A percentile compares a stretch with the other conserved stretches of the same genome.
These are phyloP conservation scores for Enteromius thamalakanensis DNA, from an alignment of 2,797 vertebrate species.

Conservation along the genomic window DNA sequence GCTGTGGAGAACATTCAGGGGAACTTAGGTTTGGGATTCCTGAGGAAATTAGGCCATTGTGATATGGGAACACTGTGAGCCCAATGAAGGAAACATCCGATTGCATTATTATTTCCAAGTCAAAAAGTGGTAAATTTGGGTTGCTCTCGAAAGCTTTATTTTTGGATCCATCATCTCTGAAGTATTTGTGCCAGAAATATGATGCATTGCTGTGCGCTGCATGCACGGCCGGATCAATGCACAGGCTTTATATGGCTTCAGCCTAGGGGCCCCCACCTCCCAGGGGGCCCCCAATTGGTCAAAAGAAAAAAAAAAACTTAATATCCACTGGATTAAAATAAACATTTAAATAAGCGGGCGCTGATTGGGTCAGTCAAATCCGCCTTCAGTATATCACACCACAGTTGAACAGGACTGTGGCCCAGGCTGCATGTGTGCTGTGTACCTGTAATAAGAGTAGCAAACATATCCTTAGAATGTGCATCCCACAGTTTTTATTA, in stretches of 20 bases:
- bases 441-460: background rate
- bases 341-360: too few species aligned
- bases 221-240: too few species aligned
- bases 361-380: too few species aligned
- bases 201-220: background rate
- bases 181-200: background rate
- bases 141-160: slow-evolving; percentile 22
- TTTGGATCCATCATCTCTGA: slow-evolving; percentile 11
- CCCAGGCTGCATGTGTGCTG: background rate
- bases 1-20: slow-evolving; percentile 20
- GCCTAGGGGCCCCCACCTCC: too few species aligned
- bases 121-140: background rate
- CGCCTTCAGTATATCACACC: too few species aligned
- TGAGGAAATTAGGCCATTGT: slow-evolving; percentile 32
- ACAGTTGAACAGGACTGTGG: too few species aligned
- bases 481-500: slow-evolving; percentile 14
- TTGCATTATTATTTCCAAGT: slow-evolving; percentile 10
- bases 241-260: too few species aligned
- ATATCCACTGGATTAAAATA: too few species aligned
- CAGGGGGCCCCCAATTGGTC: too few species aligned
- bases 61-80: slow-evolving; percentile 5
- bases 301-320: too few species aligned
- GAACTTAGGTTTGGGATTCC: slow-evolving; percentile 27
- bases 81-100: background rate
- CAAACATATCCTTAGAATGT: background rate